Evolutionary conservation across 2,888 invertebrate species (phyloP).

Genomic region (Megaustenia siamemsis): DNA sequence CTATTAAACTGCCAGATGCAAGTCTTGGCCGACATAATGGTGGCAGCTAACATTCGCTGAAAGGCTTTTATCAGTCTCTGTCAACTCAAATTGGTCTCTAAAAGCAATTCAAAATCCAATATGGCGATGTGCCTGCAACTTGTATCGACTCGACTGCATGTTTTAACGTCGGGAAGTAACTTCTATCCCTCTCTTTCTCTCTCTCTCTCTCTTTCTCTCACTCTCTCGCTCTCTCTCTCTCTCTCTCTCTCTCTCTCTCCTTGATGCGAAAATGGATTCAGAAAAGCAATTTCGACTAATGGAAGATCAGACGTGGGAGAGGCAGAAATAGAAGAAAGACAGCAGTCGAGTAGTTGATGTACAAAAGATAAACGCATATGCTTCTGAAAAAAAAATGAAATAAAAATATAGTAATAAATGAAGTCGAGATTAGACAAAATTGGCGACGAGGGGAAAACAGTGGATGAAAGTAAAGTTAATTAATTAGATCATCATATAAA

Average conservation of each 20-base stretch:
- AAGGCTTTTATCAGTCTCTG: not conserved
- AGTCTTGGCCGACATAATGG: not conserved
- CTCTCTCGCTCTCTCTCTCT: not conserved
- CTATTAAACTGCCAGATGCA: not conserved
- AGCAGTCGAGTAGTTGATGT: too few relatives aligned
- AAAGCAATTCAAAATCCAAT: constrained; percentile 2
- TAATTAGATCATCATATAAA: too few relatives aligned
- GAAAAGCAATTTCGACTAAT: too few relatives aligned
- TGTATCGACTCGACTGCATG: not conserved
- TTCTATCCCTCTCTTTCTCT: not conserved
- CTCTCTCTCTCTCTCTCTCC: not conserved
- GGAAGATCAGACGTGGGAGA: too few relatives aligned
- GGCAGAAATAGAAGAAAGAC: too few relatives aligned
- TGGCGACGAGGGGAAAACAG: too few relatives aligned
- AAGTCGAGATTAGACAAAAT: too few relatives aligned
- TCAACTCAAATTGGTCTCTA: not conserved
- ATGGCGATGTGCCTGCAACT: not conserved
- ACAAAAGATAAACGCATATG: too few relatives aligned
- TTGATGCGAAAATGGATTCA: too few relatives aligned
- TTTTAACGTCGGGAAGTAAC: not conserved
- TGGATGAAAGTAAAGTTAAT: not conserved
- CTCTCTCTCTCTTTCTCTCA: not conserved
- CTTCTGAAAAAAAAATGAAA: too few relatives aligned
- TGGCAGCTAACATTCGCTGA: not conserved
- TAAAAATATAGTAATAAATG: too few relatives aligned